Conservation (phyloP, 2,113 vertebrate species). For the Gymnorhina tibicen region DNA sequence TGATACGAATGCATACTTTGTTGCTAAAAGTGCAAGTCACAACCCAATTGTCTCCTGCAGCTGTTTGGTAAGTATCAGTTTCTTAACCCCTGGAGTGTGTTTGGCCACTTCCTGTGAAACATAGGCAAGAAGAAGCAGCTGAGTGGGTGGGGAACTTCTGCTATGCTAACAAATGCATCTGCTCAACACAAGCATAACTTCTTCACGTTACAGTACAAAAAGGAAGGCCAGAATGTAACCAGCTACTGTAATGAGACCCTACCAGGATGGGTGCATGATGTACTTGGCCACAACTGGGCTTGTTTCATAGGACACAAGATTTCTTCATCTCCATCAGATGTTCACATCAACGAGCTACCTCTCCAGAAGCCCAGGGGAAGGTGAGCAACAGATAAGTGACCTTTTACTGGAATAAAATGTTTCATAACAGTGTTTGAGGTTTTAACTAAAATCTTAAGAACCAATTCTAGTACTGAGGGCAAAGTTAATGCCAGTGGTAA, state of each 20-base stretch:
- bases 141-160: not conserved
- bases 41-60: not conserved
- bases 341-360: not conserved
- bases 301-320: constrained; percentile 86
- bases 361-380: not conserved
- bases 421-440: not conserved
- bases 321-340: constrained; percentile 35
- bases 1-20: not conserved
- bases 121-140: not conserved
- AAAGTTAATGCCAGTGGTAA: not conserved
- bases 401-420: not conserved
- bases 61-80: not conserved
- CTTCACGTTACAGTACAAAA: constrained; percentile 78
- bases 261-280: constrained; percentile 92
- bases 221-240: constrained; percentile 75
- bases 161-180: not conserved
- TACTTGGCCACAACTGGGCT: constrained; percentile 91
- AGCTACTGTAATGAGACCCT: constrained; percentile 93
- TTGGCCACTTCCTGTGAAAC: not conserved
- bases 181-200: not conserved
- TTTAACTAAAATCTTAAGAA: not conserved
- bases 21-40: not conserved
- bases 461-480: not conserved
- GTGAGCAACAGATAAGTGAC: not conserved
- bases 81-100: not conserved